Percentiles rank a stretch among this genome's conserved stretches.
These are phyloP conservation scores for Rhogogaster chlorosoma DNA, from an alignment of 2,888 invertebrate species.

Conservation along the genomic window DNA sequence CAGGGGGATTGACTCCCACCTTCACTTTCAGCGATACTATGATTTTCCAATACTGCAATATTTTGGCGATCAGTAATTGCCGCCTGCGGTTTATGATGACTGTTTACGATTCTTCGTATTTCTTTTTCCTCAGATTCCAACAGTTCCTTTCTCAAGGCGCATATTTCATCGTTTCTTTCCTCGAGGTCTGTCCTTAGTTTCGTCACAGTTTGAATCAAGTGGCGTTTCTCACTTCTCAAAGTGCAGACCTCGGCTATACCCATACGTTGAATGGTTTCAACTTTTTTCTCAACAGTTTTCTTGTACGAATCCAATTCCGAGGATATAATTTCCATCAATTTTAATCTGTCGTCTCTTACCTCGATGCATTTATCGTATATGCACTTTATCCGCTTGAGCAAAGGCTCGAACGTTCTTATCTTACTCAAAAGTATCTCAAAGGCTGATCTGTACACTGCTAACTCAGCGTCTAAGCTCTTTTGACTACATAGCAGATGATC, in stretches of 20 bases:
- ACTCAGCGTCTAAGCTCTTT: constrained; percentile 37
- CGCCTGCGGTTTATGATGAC: neutral
- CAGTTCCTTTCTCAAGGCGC: neutral
- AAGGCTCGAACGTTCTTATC: constrained; percentile 75
- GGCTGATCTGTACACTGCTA: constrained; percentile 68
- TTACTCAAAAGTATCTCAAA: constrained; percentile 74
- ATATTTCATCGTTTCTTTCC: neutral
- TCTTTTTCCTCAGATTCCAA: constrained; percentile 28
- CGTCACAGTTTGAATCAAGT: constrained; percentile 68
- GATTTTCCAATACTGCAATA: neutral
- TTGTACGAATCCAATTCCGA: constrained; percentile 53
- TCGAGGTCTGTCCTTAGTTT: constrained; percentile 47
- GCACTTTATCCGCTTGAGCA: constrained; percentile 76
- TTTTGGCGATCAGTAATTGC: neutral
- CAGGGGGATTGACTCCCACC: neutral
- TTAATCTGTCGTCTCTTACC: constrained; percentile 77
- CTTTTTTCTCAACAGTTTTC: constrained; percentile 52
- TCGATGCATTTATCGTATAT: constrained; percentile 77
- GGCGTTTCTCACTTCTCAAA: constrained; percentile 74
- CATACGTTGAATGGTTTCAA: constrained; percentile 53
- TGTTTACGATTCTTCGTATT: constrained; percentile 28
- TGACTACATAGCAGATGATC: constrained; percentile 23
- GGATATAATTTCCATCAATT: constrained; percentile 52
- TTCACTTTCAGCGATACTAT: neutral
- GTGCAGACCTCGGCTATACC: constrained; percentile 72